Evolutionary conservation across 2,888 invertebrate genomes (phyloP).

Genomic region (Diaprepes abbreviatus): DNA sequence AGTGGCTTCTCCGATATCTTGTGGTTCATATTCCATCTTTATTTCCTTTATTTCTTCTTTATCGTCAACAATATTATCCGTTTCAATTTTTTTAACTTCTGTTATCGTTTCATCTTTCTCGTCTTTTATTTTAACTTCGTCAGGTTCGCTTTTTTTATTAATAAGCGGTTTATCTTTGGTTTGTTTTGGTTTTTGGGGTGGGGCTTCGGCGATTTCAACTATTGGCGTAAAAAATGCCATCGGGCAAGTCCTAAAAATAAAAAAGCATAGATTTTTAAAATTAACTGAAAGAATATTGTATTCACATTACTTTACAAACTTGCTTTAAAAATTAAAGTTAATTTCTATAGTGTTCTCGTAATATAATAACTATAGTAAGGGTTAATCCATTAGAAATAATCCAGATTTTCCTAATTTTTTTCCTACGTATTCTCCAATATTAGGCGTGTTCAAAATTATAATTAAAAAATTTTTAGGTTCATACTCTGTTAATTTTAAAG

Average conservation of each 20-base stretch:
- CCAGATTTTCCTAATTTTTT: no score
- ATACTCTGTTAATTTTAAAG: no score
- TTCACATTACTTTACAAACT: not conserved
- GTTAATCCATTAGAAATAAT: no score
- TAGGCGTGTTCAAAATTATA: no score
- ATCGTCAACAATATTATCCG: constrained; percentile 9
- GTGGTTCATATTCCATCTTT: constrained; percentile 29
- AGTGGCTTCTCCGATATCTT: no score
- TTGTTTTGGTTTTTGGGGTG: constrained; percentile 27
- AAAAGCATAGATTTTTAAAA: constrained; percentile 6
- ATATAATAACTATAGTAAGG: no score
- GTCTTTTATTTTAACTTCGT: constrained; percentile 49
- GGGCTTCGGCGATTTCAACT: constrained; percentile 60
- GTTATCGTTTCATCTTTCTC: constrained; percentile 45
- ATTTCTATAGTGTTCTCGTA: no score
- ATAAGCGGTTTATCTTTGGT: constrained; percentile 29
- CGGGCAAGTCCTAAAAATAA: constrained; percentile 61
- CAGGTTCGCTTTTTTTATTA: constrained; percentile 18
- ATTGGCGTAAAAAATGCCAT: constrained; percentile 61
- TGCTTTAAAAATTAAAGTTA: no score
- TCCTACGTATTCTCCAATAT: no score
- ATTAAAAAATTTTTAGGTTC: no score
- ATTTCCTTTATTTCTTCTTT: constrained; percentile 27
- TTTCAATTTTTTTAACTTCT: not conserved
- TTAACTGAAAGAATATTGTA: not conserved